Base-by-base conservation (phyloP, 2,888 invertebrate genomes). In the Drosophila anomalata region DNA sequence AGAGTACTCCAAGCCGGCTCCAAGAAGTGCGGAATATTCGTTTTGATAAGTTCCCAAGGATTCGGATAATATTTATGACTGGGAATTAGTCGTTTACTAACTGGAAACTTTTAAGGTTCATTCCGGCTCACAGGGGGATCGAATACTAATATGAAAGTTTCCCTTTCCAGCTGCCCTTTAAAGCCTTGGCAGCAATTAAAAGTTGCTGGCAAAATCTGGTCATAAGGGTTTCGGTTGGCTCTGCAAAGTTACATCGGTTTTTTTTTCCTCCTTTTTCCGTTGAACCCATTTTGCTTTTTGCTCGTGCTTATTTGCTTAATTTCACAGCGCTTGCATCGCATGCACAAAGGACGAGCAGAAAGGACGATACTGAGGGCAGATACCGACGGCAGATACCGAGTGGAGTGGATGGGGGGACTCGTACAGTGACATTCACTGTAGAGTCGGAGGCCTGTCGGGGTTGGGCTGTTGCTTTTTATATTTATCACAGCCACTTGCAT, bases 401-500 rank as follows among this genome's bases (percentile, higher is more conserved):
- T 9, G 29, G 29, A 9, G 9, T 24, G 22, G 22, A 24, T 17
- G 22, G 14, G 20, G 9, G 48, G 17, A 20, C 48, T 48, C 54
- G 39, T 33, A 14, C 47, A 54, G 60, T 55, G 67, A 53, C 55
- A 57, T 39, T 58, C 47, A 29, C 29, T 29, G 29, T 9, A 29
- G 29, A 68, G 52, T 47, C 20, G 44, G 44, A 56, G 51, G 58
- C 52, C 36, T 65, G 51, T 51, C 54, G 20, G 53, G 46, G 36
- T 41, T 22, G 50, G 24, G 48, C 31, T 69, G 56, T 69, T 66
- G 73, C 63, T 77, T 50, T 75, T 75, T 71, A 62, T 69, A 70
- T 80, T 79, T 86, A 78, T 84, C 73, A 75, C 87, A 85, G 86
- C 74, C 78, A 86, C 86, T 87, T 84, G 80, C 82, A 87, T 87